phyloP scores from a whole-genome alignment of 2,113 vertebrate genomes.

The Bubo scandiacus region DNA sequence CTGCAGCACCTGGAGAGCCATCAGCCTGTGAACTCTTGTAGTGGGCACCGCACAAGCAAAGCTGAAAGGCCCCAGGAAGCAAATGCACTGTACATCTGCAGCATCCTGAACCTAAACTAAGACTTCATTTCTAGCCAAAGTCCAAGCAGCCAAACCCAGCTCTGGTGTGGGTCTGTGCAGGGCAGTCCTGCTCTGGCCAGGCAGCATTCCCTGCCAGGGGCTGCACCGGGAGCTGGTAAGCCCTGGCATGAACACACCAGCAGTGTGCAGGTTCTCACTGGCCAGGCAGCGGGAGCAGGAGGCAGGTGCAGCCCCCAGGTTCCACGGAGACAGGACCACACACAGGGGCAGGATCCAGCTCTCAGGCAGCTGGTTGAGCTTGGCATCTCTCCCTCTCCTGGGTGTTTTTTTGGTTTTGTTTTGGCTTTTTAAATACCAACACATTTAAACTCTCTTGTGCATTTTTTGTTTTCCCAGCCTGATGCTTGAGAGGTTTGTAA shows the following conservation, averaged over 20 bases:
- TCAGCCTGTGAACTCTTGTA: neutral
- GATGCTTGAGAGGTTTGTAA: neutral
- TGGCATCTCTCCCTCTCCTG: neutral
- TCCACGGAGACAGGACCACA: neutral
- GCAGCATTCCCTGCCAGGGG: neutral
- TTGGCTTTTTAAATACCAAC: neutral
- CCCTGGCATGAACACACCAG: rapidly evolving
- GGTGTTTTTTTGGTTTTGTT: neutral
- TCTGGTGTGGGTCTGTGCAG: neutral
- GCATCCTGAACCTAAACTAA: neutral
- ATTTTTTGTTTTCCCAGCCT: neutral
- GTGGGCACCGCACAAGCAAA: neutral
- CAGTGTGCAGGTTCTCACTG: neutral
- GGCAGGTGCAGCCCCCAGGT: rapidly evolving
- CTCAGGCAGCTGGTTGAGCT: neutral
- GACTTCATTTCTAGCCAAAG: neutral
- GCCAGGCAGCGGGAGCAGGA: neutral
- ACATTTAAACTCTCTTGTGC: neutral
- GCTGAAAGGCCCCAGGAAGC: neutral
- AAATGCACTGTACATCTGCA: rapidly evolving
- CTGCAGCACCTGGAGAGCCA: neutral
- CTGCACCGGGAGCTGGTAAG: rapidly evolving
- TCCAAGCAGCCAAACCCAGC: neutral
- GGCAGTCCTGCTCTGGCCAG: neutral
- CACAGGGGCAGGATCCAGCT: neutral